These are phyloP conservation scores for Mesodorylaimus sp. DNA, from an alignment of 2,888 invertebrate genomes.

Conservation along the genomic window DNA sequence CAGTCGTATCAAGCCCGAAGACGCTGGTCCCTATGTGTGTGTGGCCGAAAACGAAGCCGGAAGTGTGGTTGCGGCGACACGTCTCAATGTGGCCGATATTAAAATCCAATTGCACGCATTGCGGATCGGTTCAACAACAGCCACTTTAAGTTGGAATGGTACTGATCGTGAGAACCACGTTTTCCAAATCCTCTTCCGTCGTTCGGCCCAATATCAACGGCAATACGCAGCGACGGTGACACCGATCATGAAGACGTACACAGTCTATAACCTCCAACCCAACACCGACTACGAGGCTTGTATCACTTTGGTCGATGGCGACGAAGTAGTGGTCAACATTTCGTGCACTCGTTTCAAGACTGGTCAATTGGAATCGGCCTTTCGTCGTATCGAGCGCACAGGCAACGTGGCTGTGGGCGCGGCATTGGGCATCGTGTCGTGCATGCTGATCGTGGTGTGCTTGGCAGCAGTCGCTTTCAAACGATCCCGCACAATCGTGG, in stretches of 20 bases:
- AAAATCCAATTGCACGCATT: constrained; percentile 30
- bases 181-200: constrained; percentile 27
- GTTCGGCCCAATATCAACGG: not conserved
- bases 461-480: constrained; percentile 15
- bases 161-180: constrained; percentile 26
- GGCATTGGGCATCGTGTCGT: constrained; percentile 16
- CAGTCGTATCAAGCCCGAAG: constrained; percentile 22
- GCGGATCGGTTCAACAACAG: constrained; percentile 29
- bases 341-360: constrained; percentile 22
- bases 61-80: constrained; percentile 20
- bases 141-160: constrained; percentile 33
- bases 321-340: constrained; percentile 27
- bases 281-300: constrained; percentile 34
- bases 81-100: constrained; percentile 30
- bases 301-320: constrained; percentile 30
- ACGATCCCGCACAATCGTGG: constrained; percentile 23
- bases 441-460: constrained; percentile 19
- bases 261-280: constrained; percentile 32
- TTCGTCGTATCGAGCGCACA: constrained; percentile 15
- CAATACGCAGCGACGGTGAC: constrained; percentile 19
- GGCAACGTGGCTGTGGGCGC: constrained; percentile 25
- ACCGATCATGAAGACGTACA: constrained; percentile 27
- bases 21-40: constrained; percentile 34
- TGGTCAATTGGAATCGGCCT: not conserved
- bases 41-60: constrained; percentile 30